Evolutionary conservation across 2,888 invertebrate species (phyloP), one percentile per base, ranked within the genome.

Genomic region (Diaphora mendica): DNA sequence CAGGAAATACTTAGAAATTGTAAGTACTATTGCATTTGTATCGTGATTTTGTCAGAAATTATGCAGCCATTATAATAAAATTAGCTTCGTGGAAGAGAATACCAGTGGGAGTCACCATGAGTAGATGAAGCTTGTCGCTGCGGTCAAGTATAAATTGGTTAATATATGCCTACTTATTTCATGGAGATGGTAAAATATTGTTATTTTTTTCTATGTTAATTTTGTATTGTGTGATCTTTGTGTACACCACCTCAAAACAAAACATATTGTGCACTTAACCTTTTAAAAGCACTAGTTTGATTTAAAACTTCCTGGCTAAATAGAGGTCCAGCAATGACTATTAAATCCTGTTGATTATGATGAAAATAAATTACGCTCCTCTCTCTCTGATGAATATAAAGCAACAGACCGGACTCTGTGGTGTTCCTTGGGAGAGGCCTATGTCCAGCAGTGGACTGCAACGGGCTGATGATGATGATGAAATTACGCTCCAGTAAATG

Each of bases 1-100:
- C 74, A 77, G 77, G 70, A 82, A 84, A 77, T 74, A 68, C 67
- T 64, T 68, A 69, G 71, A 62, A 70, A 69, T 71, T 55, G 44
- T 64, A 11, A 66, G 23, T 26, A 62, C 30, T 30, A 51, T 48
- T 42, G 62, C 64, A 48, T 30, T 75, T 33, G 72, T 70, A 64
- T 68, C 72, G 72, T 76, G 70, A 72, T 76, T 64, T 67, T 35
- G 64, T 74, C 51, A 67, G 44, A n/a, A 59, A 62, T 73, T 70
- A 55, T 35, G 51, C 68, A 33, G 65, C n/a, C n/a, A 35, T 64
- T 59, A 23, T 55, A 65, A 66, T 64, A 51, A 39, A 65, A 66
- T 64, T 51, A 39, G 26, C 35, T 62, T 62, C 62, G 62, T 30
- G 30, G 62, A 59, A n/a, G 26, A 62, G 26, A 62, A 62, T 62